Percentiles rank a stretch among this genome's conserved stretches.
phyloP scores from a whole-genome alignment of 37 sponge, comb jelly and placozoan genomes.

The Aplysina aerophoba region DNA sequence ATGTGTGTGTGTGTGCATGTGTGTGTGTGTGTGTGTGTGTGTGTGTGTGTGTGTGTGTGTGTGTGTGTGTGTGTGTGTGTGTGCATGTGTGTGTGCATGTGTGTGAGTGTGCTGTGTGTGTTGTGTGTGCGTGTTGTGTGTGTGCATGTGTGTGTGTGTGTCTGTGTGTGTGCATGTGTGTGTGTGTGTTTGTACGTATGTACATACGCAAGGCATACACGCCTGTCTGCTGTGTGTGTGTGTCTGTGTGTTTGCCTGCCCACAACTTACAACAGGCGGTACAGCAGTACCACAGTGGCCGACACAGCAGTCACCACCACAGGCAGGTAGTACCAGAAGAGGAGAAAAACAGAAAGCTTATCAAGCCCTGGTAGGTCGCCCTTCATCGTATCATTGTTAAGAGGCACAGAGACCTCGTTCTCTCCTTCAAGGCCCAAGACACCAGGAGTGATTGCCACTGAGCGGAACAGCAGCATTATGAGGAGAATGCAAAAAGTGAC shows the following conservation, averaged over 20 bases:
- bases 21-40: constrained; percentile 30
- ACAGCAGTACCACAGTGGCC: neutral
- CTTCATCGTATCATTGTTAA: neutral
- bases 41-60: neutral
- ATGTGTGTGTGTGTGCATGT: constrained; percentile 55
- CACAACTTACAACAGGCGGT: constrained; percentile 5
- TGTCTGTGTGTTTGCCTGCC: constrained; percentile 3
- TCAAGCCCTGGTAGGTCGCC: neutral
- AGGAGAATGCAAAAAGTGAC: constrained; percentile 38
- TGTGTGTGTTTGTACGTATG: neutral
- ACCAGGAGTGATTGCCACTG: constrained; percentile 25
- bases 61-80: no score
- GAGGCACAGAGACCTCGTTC: constrained; percentile 19
- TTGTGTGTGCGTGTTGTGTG: constrained; percentile 49
- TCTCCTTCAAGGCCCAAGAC: constrained; percentile 2
- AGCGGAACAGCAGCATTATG: constrained; percentile 42
- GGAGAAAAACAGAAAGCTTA: constrained; percentile 35
- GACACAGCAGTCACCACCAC: constrained; percentile 7
- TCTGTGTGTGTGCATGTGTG: no score
- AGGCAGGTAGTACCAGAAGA: constrained; percentile 55
- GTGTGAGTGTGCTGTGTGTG: neutral
- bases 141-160: no score
- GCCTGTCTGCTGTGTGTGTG: constrained; percentile 39
- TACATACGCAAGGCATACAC: constrained; percentile 28
- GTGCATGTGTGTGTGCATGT: no score